Conservation (phyloP, 2,888 invertebrate species). For the Sinhomidia bicolor region DNA sequence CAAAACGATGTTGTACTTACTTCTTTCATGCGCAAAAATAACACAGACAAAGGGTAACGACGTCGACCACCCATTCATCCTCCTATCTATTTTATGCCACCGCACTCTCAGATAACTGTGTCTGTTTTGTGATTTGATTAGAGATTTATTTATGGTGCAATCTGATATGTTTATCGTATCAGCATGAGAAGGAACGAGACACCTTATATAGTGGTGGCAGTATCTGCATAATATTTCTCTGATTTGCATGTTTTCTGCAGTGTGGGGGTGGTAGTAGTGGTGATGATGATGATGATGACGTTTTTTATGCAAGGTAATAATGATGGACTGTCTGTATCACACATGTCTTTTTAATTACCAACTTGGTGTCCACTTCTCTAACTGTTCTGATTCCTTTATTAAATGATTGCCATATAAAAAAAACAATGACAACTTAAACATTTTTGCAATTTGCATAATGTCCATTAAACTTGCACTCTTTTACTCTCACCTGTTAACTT, state of each 20-base stretch:
- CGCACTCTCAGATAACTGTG: too few species aligned
- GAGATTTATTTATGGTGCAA: neutral
- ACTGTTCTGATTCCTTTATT: neutral
- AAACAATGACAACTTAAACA: neutral
- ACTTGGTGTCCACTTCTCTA: too few species aligned
- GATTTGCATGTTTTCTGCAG: too few species aligned
- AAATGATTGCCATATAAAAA: neutral
- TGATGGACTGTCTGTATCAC: too few species aligned
- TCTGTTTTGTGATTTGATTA: conserved; percentile 14
- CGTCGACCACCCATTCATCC: neutral
- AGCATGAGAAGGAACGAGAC: conserved; percentile 28
- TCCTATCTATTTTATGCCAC: neutral
- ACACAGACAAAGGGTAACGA: neutral
- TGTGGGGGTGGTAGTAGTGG: too few species aligned
- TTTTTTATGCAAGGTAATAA: neutral
- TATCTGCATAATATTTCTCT: neutral
- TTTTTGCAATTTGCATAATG: neutral
- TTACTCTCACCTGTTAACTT: neutral
- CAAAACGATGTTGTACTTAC: neutral
- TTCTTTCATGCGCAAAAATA: neutral
- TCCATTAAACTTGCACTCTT: neutral
- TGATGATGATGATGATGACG: too few species aligned
- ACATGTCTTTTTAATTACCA: neutral
- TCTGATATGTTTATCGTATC: conserved; percentile 10
- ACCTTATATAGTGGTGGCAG: neutral